A percentile compares a stretch with the other conserved stretches of the same genome.
Evolutionary conservation across 92 coral and sea anemone species (phyloP).

Genomic region (Epizoanthus stellaris): DNA sequence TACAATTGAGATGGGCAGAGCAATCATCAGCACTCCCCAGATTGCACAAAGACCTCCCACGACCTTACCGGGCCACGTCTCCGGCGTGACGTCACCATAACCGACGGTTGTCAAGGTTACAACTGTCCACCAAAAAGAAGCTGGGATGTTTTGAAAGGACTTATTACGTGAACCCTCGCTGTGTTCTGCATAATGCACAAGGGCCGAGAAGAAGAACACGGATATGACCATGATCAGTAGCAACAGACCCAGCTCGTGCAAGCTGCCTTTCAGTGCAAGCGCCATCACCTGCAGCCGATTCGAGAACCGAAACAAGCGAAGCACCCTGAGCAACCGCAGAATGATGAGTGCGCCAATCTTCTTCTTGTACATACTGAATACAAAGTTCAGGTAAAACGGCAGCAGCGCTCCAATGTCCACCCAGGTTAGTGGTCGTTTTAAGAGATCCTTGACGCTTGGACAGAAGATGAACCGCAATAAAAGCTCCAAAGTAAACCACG

Average conservation of each 20-base stretch:
- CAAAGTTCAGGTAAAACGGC: conserved; percentile 73
- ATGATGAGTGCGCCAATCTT: conserved; percentile 70
- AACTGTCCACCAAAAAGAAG: conserved; percentile 89
- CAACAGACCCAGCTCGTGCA: conserved; percentile 73
- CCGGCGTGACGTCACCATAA: conserved; percentile 87
- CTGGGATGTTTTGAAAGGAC: conserved; percentile 73
- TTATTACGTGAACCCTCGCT: conserved; percentile 45
- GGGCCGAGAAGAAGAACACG: conserved; percentile 76
- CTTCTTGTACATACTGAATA: conserved; percentile 55
- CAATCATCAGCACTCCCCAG: conserved; percentile 80
- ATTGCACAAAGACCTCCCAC: conserved; percentile 82
- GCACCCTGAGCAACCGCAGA: conserved; percentile 69
- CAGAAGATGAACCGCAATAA: conserved; percentile 65
- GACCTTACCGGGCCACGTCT: conserved; percentile 77
- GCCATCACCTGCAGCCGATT: conserved; percentile 80
- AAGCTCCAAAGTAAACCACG: conserved; percentile 75
- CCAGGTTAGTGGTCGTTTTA: conserved; percentile 77
- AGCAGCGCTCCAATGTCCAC: conserved; percentile 78
- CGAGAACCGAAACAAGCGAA: conserved; percentile 79
- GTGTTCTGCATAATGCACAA: conserved; percentile 75
- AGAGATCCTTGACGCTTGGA: conserved; percentile 59
- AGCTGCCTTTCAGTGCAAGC: conserved; percentile 79
- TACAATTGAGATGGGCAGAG: conserved; percentile 82
- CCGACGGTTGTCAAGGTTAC: conserved; percentile 92
- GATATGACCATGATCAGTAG: conserved; percentile 70